Conservation (phyloP, 2,888 invertebrate species). For the Brachylomia viminalis region DNA sequence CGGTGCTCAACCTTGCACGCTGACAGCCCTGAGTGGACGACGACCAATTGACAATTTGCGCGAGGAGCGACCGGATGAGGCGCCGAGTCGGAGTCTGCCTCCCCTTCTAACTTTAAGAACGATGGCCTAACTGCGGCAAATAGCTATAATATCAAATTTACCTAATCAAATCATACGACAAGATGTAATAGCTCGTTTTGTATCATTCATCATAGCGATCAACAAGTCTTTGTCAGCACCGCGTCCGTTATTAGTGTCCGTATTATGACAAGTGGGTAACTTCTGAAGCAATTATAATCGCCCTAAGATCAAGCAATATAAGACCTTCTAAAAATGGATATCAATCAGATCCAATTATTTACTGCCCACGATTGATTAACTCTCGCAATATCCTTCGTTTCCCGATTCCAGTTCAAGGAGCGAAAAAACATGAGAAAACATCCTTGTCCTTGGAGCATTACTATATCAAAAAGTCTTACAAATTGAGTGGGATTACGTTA, state of each 20-base stretch:
- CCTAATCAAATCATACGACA: constrained; percentile 67
- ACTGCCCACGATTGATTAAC: constrained; percentile 37
- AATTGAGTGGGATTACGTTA: neutral
- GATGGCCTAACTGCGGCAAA: constrained; percentile 77
- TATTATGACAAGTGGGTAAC: constrained; percentile 32
- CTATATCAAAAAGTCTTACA: neutral
- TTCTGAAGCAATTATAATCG: constrained; percentile 37
- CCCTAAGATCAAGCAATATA: constrained; percentile 29
- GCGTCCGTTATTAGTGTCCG: constrained; percentile 12
- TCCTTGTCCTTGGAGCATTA: neutral
- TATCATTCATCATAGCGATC: constrained; percentile 32
- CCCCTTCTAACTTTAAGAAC: constrained; percentile 85
- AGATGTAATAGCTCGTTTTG: constrained; percentile 24
- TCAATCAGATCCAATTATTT: constrained; percentile 59
- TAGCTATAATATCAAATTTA: constrained; percentile 74
- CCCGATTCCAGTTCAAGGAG: constrained; percentile 19
- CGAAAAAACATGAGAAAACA: neutral
- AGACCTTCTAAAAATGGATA: constrained; percentile 62
- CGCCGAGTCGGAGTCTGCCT: constrained; percentile 83
- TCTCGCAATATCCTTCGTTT: constrained; percentile 25
- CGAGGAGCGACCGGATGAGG: constrained; percentile 87
- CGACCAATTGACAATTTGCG: constrained; percentile 88
- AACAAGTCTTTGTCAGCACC: constrained; percentile 22
- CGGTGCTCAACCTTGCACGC: constrained; percentile 78
- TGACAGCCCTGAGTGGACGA: constrained; percentile 83